Percentiles rank a stretch among this genome's conserved stretches.
These are phyloP conservation scores for Boleophthalmus pectinirostris DNA, from an alignment of 2,113 vertebrate species.

Conservation along the genomic window DNA sequence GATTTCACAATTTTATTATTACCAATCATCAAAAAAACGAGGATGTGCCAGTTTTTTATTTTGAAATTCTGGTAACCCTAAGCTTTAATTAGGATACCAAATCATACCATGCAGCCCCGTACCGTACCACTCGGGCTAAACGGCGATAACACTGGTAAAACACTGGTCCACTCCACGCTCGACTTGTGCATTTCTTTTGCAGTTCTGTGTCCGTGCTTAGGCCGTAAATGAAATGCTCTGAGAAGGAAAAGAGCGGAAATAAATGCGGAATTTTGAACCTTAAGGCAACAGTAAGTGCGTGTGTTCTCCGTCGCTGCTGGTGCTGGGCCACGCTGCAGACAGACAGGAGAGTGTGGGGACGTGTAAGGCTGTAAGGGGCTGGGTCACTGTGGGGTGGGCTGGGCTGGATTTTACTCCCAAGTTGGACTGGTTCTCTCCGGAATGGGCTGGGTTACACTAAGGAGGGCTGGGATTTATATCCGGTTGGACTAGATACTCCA, in stretches of 20 bases:
- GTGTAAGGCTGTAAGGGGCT: neutral
- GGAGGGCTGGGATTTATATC: too few relatives aligned
- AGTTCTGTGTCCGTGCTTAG: neutral
- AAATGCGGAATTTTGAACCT: slow-evolving; percentile 5
- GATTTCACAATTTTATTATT: too few relatives aligned
- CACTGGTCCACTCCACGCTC: slow-evolving; percentile 17
- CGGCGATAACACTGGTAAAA: slow-evolving; percentile 14
- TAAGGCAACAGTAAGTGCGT: slow-evolving; percentile 61
- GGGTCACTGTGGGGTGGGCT: too few relatives aligned
- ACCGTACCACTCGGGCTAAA: neutral
- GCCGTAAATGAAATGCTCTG: slow-evolving; percentile 2
- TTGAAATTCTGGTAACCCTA: too few relatives aligned
- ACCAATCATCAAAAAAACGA: too few relatives aligned
- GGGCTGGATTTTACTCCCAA: too few relatives aligned
- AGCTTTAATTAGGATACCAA: neutral
- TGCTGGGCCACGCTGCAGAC: neutral
- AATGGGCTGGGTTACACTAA: too few relatives aligned
- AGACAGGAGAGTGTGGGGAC: neutral
- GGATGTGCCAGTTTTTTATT: too few relatives aligned
- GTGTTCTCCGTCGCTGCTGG: neutral
- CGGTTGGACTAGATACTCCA: too few relatives aligned
- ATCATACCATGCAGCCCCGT: neutral
- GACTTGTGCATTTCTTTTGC: neutral
- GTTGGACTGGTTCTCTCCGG: too few relatives aligned
- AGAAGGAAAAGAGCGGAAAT: neutral